Percentiles rank a stretch among this genome's conserved stretches.
These are phyloP conservation scores for Sebastes variabilis DNA, from an alignment of 2,797 vertebrate genomes.

Conservation along the genomic window DNA sequence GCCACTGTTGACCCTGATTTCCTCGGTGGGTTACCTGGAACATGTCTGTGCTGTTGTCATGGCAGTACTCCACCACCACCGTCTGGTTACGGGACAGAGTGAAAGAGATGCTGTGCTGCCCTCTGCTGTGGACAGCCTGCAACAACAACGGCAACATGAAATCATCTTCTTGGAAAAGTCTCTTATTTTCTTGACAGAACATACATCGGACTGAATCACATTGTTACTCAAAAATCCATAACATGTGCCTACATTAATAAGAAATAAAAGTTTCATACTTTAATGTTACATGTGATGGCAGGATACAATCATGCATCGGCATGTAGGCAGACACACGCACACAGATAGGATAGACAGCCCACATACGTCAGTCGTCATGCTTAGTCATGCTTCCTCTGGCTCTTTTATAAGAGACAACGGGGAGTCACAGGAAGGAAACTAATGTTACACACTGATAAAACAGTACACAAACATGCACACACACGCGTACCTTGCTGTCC, in stretches of 20 bases:
- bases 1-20: not conserved
- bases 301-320: not conserved
- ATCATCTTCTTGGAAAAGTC: not conserved
- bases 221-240: not conserved
- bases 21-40: constrained; percentile 88
- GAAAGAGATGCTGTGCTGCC: constrained; percentile 97
- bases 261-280: not conserved
- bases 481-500: constrained; percentile 89
- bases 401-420: constrained; percentile 16
- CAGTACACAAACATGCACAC: not conserved
- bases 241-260: not conserved
- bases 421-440: constrained; percentile 60
- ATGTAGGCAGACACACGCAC: not conserved
- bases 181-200: not conserved
- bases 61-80: constrained; percentile 96
- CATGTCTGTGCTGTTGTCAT: constrained; percentile 97
- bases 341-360: not conserved
- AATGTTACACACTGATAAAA: constrained; percentile 17
- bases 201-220: not conserved
- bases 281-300: not conserved
- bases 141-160: constrained; percentile 50
- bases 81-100: constrained; percentile 96
- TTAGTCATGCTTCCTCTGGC: constrained; percentile 55
- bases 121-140: constrained; percentile 95
- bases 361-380: not conserved